phyloP scores from a whole-genome alignment of 1,140 invertebrate species.

The Aphaenogaster ashmeadi region DNA sequence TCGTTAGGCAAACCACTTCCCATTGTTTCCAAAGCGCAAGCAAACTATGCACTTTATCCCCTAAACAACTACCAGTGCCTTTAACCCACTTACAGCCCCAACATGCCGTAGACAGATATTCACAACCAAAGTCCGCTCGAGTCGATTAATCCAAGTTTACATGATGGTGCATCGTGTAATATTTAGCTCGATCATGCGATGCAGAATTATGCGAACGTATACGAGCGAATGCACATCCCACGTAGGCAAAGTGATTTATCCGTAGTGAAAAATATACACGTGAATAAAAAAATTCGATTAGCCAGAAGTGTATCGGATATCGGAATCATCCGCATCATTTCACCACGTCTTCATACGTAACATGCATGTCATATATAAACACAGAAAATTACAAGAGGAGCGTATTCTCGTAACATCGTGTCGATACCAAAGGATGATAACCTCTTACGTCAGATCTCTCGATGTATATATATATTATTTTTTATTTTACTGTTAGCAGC shows the following conservation, averaged over 20 bases:
- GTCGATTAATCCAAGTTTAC: constrained; percentile 57
- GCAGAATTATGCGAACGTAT: constrained; percentile 38
- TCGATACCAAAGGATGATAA: constrained; percentile 54
- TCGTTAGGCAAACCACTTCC: constrained; percentile 71
- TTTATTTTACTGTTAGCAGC: not conserved
- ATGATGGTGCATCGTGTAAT: constrained; percentile 41
- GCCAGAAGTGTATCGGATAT: constrained; percentile 53
- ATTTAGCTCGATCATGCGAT: constrained; percentile 17
- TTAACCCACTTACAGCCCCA: constrained; percentile 77
- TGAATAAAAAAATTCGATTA: constrained; percentile 58
- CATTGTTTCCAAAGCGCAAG: constrained; percentile 73
- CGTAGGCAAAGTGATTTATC: constrained; percentile 26
- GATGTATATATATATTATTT: constrained; percentile 17
- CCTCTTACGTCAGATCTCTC: constrained; percentile 22
- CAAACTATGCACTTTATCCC: constrained; percentile 76
- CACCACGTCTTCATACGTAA: constrained; percentile 46
- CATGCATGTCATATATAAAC: constrained; percentile 29
- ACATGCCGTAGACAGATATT: constrained; percentile 70
- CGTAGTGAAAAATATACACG: constrained; percentile 38
- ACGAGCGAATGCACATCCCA: constrained; percentile 29
- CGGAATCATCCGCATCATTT: constrained; percentile 58
- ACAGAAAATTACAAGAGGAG: constrained; percentile 43
- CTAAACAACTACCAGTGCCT: constrained; percentile 72
- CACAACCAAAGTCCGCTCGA: constrained; percentile 67
- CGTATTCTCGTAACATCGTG: constrained; percentile 19